These are phyloP conservation scores for Parotocinclus haroldoi DNA, from an alignment of 2,797 vertebrate species.

Conservation along the genomic window DNA sequence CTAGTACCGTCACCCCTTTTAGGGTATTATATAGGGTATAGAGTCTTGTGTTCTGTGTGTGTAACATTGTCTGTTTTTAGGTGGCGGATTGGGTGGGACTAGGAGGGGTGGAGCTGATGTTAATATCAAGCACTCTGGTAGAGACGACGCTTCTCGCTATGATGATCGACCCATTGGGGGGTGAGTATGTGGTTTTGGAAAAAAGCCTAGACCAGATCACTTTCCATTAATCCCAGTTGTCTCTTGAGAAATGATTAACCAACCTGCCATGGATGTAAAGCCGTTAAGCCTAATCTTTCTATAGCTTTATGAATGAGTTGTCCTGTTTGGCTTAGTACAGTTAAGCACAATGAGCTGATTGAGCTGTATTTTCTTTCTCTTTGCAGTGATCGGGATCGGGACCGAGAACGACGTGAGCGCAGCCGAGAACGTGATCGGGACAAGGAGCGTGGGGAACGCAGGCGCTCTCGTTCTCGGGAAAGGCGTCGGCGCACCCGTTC, in stretches of 20 bases:
- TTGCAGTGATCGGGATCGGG: slow-evolving; percentile 70
- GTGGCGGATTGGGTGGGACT: slow-evolving; percentile 74
- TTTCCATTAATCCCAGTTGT: too few relatives aligned
- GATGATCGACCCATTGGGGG: slow-evolving; percentile 70
- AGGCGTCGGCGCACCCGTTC: slow-evolving; percentile 69
- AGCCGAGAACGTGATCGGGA: slow-evolving; percentile 80
- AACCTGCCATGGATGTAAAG: too few relatives aligned
- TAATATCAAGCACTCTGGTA: slow-evolving; percentile 89
- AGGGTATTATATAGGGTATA: too few relatives aligned
- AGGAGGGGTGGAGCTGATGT: slow-evolving; percentile 87
- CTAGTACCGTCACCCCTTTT: too few relatives aligned
- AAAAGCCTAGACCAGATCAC: too few relatives aligned
- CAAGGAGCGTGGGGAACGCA: slow-evolving; percentile 74
- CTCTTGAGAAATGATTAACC: too few relatives aligned
- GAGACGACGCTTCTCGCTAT: slow-evolving; percentile 81
- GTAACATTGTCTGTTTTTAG: slow-evolving; percentile 42
- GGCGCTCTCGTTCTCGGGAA: slow-evolving; percentile 76
- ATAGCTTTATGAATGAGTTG: too few relatives aligned
- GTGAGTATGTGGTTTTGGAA: too few relatives aligned
- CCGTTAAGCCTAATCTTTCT: too few relatives aligned
- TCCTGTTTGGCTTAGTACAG: too few relatives aligned
- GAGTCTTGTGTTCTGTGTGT: background rate
- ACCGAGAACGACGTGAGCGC: slow-evolving; percentile 78
- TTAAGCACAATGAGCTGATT: too few relatives aligned
- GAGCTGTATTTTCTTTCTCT: too few relatives aligned